A percentile compares a stretch with the other conserved stretches of the same genome.
These are phyloP conservation scores for Dugesia japonica DNA, from an alignment of 2,888 invertebrate genomes.

Conservation along the genomic window DNA sequence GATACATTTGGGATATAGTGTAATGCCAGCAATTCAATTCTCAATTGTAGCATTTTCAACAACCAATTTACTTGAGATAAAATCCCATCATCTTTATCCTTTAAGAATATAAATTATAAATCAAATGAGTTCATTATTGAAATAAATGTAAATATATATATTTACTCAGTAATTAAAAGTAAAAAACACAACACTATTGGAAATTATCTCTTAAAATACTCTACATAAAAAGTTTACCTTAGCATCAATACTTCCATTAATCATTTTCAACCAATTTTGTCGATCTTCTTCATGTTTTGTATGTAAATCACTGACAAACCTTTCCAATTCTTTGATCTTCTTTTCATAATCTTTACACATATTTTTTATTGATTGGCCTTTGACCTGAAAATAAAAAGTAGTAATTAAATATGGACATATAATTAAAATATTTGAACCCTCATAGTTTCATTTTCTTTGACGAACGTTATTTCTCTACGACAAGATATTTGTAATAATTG, in stretches of 20 bases:
- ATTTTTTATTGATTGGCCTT: neutral
- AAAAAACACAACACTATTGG: no score
- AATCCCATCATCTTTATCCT: slow-evolving; percentile 4
- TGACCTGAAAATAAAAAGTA: neutral
- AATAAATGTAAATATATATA: no score
- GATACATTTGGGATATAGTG: neutral
- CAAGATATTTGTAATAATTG: slow-evolving; percentile 15
- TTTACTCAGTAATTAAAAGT: no score
- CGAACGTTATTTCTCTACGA: neutral
- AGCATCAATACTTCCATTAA: neutral
- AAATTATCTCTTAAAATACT: no score
- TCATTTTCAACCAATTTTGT: neutral
- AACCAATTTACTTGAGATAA: slow-evolving; percentile 16
- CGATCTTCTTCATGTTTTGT: neutral
- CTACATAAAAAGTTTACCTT: neutral
- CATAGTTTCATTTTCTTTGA: neutral
- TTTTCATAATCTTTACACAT: neutral
- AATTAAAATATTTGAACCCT: no score
- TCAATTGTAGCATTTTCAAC: neutral
- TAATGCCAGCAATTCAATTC: neutral
- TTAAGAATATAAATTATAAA: no score
- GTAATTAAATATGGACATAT: no score
- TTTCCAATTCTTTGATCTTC: neutral
- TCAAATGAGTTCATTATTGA: no score
- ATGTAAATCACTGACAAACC: slow-evolving; percentile 13